These are phyloP conservation scores for Myathropa florea DNA, from an alignment of 2,888 invertebrate species.

Conservation along the genomic window DNA sequence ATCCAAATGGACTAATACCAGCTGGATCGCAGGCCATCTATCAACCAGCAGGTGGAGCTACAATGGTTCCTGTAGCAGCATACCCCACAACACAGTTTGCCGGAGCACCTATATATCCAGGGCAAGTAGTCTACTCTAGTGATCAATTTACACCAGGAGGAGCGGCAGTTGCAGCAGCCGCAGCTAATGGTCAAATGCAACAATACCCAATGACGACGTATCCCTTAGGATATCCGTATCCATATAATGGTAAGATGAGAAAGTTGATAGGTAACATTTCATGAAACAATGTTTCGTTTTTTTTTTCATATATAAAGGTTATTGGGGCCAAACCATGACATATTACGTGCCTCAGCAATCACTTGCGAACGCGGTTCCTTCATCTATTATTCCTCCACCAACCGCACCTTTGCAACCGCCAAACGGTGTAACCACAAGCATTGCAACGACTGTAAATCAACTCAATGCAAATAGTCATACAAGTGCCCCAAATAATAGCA, in stretches of 20 bases:
- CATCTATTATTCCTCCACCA: constrained; percentile 76
- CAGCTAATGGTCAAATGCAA: constrained; percentile 76
- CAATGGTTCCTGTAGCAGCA: constrained; percentile 79
- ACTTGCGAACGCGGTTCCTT: constrained; percentile 75
- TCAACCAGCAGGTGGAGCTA: constrained; percentile 76
- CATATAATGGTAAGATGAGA: constrained; percentile 77
- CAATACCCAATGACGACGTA: constrained; percentile 80
- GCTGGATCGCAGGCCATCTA: constrained; percentile 78
- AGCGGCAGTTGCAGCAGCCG: constrained; percentile 72
- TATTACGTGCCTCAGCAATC: constrained; percentile 80
- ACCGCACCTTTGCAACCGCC: constrained; percentile 73
- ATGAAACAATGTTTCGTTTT: not conserved
- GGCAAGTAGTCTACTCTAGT: constrained; percentile 80
- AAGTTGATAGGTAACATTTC: not conserved
- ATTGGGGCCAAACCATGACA: constrained; percentile 80
- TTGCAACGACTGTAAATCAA: constrained; percentile 65
- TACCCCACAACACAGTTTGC: constrained; percentile 79
- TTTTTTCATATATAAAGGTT: constrained; percentile 72
- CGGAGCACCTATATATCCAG: constrained; percentile 78
- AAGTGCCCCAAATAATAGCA: constrained; percentile 71
- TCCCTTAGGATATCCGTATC: constrained; percentile 80
- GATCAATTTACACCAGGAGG: constrained; percentile 77
- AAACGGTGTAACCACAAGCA: constrained; percentile 72
- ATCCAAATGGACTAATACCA: constrained; percentile 75
- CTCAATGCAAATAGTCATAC: constrained; percentile 65